Base-by-base conservation (phyloP, 2,113 vertebrate species). In the Neofelis nebulosa region DNA sequence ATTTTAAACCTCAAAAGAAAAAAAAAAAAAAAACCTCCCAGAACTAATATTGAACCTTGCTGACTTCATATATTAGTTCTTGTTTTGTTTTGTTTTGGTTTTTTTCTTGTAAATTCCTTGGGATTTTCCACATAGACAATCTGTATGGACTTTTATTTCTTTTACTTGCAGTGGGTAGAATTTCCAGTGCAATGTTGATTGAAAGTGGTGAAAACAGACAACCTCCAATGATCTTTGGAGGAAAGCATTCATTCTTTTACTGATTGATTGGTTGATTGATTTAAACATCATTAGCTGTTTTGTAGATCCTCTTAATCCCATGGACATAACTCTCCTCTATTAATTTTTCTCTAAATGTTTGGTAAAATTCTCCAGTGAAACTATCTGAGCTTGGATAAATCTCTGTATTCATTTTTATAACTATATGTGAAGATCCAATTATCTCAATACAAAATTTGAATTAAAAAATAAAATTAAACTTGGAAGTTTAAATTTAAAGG, bases 401-500 rank as follows among this genome's bases (percentile, higher is more conserved):
- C 27, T 83, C n/a, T 86, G n/a, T 48, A 31, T 61, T 27, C 27
- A 27, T 45, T 74, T 55, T 78, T 82, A 91, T 7, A 92, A 57
- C 31, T 83, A 10, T 61, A 57, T 57, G 18, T 45, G 2, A 68
- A 61, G 82, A 7, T 21, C 36, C 5, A 82, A 78, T 23, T 11
- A 45, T 68, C 31, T 81, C 31, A 61, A 55, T 31, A 38, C 3
- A 80, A 71, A 76, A 38, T 38, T 82, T 92, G 4, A 52, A 31
- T 68, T n/a, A 45, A 79, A 73, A 94, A 45, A 68, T 33, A 82
- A 82, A 50, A 79, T 78, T 13, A 23, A 89, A 45, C 18, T 86
- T 71, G 61, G 6, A 97, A 73, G 18, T 31, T 93, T 29, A 95
- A 52, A 95, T 84, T 63, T 83, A 84, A 81, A 91, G 65, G 8